Conservation (phyloP, 1,140 invertebrate genomes). For the Holcopasites calliopsidis region DNA sequence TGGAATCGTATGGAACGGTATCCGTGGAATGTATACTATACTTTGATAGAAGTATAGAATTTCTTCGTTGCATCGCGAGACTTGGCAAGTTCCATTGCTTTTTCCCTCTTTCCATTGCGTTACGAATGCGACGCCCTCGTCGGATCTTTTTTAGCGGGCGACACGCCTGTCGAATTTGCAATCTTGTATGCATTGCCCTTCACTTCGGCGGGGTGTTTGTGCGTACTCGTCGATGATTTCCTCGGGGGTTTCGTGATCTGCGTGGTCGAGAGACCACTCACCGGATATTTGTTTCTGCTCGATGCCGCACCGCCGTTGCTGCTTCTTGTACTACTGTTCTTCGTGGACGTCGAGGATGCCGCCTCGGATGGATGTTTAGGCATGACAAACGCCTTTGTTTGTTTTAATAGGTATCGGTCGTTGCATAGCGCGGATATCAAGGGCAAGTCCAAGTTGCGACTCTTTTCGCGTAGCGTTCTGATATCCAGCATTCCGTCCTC, state of each 20-base stretch:
- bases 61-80: background rate
- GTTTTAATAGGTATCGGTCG: conserved; percentile 90
- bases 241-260: conserved; percentile 81
- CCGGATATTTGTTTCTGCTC: conserved; percentile 81
- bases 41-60: conserved; percentile 45
- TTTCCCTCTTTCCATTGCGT: conserved; percentile 11
- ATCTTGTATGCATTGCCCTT: conserved; percentile 65
- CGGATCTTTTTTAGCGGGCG: conserved; percentile 69
- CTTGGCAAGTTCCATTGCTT: background rate
- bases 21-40: conserved; percentile 51
- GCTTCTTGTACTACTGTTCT: conserved; percentile 74
- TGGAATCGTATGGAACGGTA: conserved; percentile 10
- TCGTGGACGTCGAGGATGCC: conserved; percentile 64
- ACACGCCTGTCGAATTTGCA: conserved; percentile 45
- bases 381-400: conserved; percentile 90
- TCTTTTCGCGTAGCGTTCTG: conserved; percentile 90
- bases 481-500: conserved; percentile 85
- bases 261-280: conserved; percentile 82
- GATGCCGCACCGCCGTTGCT: conserved; percentile 73
- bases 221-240: conserved; percentile 80
- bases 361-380: conserved; percentile 82
- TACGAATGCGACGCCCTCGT: conserved; percentile 73
- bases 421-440: conserved; percentile 94
- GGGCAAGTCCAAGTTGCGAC: conserved; percentile 91
- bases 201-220: conserved; percentile 82